Evolutionary conservation across 2,888 invertebrate genomes (phyloP), one percentile per base, ranked within the genome.

Genomic region (Trissonchulus sp.): DNA sequence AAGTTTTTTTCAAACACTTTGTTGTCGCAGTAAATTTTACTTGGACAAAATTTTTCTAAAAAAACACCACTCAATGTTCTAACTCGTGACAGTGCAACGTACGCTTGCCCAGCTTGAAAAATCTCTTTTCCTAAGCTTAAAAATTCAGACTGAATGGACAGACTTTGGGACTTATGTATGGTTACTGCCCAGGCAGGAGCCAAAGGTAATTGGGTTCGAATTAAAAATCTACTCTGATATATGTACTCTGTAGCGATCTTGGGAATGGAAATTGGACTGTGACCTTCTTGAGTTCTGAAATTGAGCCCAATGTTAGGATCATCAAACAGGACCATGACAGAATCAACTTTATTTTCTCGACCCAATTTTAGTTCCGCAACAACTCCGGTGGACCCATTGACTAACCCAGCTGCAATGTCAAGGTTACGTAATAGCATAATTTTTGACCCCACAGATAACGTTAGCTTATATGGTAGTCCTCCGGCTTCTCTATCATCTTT

Each of bases 141-240:
- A 3, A n/a, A n/a, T 23, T 37, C 72, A 18, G 8, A 60, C 23
- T 72, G 48, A 18, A 72, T 18, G 18, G 60, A 33, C n/a, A 72
- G 18, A 3, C 72, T 48, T 30, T 72, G 72, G 18, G 72, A 3
- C 48, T 72, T 72, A 30, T 72, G 72, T 15, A 72, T 72, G 3
- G 72, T 72, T 23, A 72, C 35, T 48, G 60, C 72, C 38, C 38
- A 72, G n/a, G 72, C 72, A 18, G 72, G 72, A 3, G 18, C 23
- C n/a, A 72, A 62, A n/a, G 72, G 72, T 60, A 72, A 72, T 60
- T 62, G 38, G 2, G 28, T n/a, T 15, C 72, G 37, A 38, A n/a
- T 8, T 62, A 72, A 18, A 30, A 15, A 72, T 15, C 72, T 15
- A 48, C 72, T 48, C 2, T 72, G 18, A 28, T 28, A n/a, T 31